Base-by-base conservation (phyloP, 2,113 vertebrate genomes). In the Falcunculus frontatus region DNA sequence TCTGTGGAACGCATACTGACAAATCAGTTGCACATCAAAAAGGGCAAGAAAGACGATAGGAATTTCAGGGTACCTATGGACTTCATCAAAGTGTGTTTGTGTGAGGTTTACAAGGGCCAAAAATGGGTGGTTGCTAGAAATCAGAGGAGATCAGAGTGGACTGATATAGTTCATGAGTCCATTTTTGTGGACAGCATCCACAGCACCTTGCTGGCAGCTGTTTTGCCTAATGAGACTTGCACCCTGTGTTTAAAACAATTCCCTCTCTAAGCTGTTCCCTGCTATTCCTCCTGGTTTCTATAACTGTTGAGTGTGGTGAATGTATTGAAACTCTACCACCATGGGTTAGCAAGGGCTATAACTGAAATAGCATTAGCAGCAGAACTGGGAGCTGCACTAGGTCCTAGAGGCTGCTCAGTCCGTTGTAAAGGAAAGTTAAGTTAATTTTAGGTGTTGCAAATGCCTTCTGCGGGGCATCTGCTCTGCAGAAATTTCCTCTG, bases 401-500 rank as follows among this genome's bases (percentile, higher is more conserved):
- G 56, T 86, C 79, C 84, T 88, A 62, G 19, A 18, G 52, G 37
- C 56, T 81, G 74, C 37, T 89, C 46, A 39, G 23, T 41, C 53
- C 30, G 69, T 89, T 64, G 83, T 42, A 92, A 93, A 81, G 60
- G 79, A 93, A 93, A 63, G 50, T 73, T 52, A 87, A 85, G 60
- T 44, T 91, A 93, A 89, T 92, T 92, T 90, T 87, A 81, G 79
- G 76, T 87, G 56, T 84, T 92, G 63, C 82, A 86, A 80, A 87
- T 74, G 55, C 72, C 46, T 96, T 96, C 87, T 81, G 44, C 0
- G 0, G 76, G 88, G 83, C 92, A 89, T 92, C 93, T 94, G 95
- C 90, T 92, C 18, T 0, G 69, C 86, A 96, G 95, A 94, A 95
- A 92, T 95, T 92, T 95, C 68, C 57, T 92, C 83, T 84, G 62